Percentiles rank a stretch among this genome's conserved stretches.
Evolutionary conservation across 2,797 vertebrate species (phyloP).

Genomic region (Sebastes taczanowskii): DNA sequence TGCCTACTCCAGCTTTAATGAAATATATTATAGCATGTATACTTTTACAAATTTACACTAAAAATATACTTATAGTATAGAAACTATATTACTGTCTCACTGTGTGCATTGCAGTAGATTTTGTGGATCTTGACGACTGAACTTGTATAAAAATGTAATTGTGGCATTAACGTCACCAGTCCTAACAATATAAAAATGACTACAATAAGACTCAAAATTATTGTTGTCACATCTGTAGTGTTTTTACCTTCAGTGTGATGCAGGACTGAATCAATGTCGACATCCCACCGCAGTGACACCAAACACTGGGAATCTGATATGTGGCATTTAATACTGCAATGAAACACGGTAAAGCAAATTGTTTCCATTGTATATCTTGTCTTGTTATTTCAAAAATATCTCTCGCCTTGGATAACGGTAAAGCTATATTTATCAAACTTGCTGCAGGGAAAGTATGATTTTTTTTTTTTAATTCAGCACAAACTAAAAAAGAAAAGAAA

Average conservation of each 20-base stretch:
- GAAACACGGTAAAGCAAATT: neutral
- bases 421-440: neutral
- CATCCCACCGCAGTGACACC: neutral
- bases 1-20: neutral
- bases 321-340: slow-evolving; percentile 3
- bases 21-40: neutral
- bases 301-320: slow-evolving; percentile 9
- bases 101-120: neutral
- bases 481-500: neutral
- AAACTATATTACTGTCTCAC: neutral
- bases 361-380: neutral
- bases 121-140: neutral
- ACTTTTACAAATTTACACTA: neutral
- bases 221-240: neutral
- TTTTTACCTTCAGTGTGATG: neutral
- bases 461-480: neutral
- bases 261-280: neutral
- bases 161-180: no score
- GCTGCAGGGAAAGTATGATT: neutral
- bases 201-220: neutral
- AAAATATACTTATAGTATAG: neutral
- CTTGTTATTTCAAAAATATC: neutral
- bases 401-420: neutral
- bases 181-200: neutral
- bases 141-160: neutral